Percentiles rank a stretch among this genome's conserved stretches.
These are phyloP conservation scores for Ceratina japonica DNA, from an alignment of 1,140 invertebrate species.

Conservation along the genomic window DNA sequence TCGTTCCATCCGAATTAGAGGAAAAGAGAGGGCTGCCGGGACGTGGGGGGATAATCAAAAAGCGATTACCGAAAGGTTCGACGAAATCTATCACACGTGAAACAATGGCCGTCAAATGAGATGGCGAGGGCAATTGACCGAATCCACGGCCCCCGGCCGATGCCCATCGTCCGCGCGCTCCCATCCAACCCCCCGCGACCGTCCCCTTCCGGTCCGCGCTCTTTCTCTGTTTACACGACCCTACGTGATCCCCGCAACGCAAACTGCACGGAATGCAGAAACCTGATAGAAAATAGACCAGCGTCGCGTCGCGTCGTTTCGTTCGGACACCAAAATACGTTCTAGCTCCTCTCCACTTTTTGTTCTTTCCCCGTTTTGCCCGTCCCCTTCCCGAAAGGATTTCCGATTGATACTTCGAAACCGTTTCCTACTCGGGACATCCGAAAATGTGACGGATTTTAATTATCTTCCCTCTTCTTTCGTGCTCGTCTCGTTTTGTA, in stretches of 20 bases:
- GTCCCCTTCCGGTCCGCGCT: not conserved
- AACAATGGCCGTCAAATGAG: constrained; percentile 55
- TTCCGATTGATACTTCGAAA: constrained; percentile 42
- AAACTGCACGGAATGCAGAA: constrained; percentile 54
- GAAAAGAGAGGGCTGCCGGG: not conserved
- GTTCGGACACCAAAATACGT: constrained; percentile 33
- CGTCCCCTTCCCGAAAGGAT: constrained; percentile 19
- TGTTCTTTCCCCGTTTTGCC: too few relatives aligned
- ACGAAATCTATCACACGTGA: constrained; percentile 40
- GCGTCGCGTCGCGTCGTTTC: constrained; percentile 1
- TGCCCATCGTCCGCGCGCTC: constrained; percentile 4
- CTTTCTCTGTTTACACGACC: constrained; percentile 45
- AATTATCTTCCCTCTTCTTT: too few relatives aligned
- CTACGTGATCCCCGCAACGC: constrained; percentile 48
- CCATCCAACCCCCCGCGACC: too few relatives aligned
- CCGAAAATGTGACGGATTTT: too few relatives aligned
- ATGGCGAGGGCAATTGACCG: constrained; percentile 44
- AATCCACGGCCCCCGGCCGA: not conserved
- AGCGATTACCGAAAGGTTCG: constrained; percentile 26
- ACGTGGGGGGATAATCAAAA: constrained; percentile 9
- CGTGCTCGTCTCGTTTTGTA: too few relatives aligned
- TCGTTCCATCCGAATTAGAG: constrained; percentile 6
- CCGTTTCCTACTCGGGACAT: not conserved
- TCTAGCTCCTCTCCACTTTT: not conserved
- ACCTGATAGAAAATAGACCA: constrained; percentile 37